Percentiles rank a stretch among this genome's conserved stretches.
Conservation (phyloP, 2,113 vertebrate genomes). For the Mastomys natalensis region DNA sequence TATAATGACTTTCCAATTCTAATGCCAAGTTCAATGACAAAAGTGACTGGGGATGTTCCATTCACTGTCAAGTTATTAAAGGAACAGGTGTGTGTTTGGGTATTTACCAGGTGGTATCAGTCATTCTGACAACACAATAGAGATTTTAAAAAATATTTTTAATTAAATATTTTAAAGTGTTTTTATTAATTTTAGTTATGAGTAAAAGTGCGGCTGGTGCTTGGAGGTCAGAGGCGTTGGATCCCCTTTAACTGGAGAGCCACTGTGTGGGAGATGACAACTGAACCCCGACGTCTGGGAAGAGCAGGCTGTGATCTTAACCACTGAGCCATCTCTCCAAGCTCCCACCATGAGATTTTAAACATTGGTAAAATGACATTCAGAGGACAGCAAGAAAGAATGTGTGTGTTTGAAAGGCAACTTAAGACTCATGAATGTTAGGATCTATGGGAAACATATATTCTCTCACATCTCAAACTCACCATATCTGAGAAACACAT, state of each 20-base stretch:
- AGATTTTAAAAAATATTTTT: conserved; percentile 24
- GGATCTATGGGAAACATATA: not conserved
- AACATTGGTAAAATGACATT: not conserved
- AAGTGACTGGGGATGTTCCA: not conserved
- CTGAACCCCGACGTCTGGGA: not conserved
- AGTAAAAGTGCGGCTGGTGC: not conserved
- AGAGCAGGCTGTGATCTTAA: not conserved
- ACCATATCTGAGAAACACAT: not conserved
- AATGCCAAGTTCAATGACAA: not conserved
- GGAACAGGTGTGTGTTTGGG: not conserved
- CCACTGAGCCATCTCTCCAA: not conserved
- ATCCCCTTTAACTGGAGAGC: not conserved
- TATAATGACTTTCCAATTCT: not conserved
- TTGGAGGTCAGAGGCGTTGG: not conserved
- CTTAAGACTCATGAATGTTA: not conserved
- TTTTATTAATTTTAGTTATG: not conserved
- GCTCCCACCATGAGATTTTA: not conserved
- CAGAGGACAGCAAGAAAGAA: conserved; percentile 17
- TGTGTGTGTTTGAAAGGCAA: not conserved
- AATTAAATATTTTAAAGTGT: no score
- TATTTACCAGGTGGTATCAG: not conserved
- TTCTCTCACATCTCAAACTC: not conserved
- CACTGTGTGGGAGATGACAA: not conserved
- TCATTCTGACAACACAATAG: not conserved
- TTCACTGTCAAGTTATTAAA: conserved; percentile 25